These are phyloP conservation scores for Athrips mouffetella DNA, from an alignment of 2,888 invertebrate species.

Conservation along the genomic window DNA sequence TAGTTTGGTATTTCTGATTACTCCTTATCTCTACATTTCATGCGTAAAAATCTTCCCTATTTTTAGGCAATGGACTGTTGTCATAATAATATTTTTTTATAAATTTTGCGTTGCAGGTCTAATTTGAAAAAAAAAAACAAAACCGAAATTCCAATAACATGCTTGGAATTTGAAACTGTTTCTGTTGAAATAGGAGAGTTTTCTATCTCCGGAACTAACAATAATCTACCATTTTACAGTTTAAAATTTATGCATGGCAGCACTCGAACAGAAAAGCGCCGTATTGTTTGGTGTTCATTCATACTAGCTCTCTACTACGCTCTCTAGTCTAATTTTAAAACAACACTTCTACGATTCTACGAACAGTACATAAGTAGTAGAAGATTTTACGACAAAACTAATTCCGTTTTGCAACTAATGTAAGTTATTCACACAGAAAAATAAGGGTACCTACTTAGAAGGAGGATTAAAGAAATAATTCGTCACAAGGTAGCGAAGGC, in stretches of 20 bases:
- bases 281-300: not conserved
- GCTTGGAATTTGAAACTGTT: not conserved
- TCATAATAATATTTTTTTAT: too few species aligned
- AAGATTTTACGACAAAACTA: not conserved
- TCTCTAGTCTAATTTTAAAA: not conserved
- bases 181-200: not conserved
- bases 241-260: constrained; percentile 5
- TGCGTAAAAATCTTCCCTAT: not conserved
- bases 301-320: not conserved
- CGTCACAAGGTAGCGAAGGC: too few species aligned
- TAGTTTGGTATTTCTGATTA: too few species aligned
- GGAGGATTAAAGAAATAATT: too few species aligned
- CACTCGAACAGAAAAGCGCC: not conserved
- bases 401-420: not conserved
- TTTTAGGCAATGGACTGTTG: too few species aligned
- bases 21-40: too few species aligned
- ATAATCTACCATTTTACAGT: not conserved
- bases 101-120: too few species aligned
- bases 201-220: not conserved
- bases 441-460: too few species aligned
- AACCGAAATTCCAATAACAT: too few species aligned
- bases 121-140: too few species aligned
- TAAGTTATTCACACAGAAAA: too few species aligned
- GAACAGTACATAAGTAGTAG: too few species aligned
- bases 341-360: not conserved